Evolutionary conservation across 2,797 vertebrate species (phyloP), one percentile per base, ranked within the genome.

Genomic region (Myripristis murdjan): DNA sequence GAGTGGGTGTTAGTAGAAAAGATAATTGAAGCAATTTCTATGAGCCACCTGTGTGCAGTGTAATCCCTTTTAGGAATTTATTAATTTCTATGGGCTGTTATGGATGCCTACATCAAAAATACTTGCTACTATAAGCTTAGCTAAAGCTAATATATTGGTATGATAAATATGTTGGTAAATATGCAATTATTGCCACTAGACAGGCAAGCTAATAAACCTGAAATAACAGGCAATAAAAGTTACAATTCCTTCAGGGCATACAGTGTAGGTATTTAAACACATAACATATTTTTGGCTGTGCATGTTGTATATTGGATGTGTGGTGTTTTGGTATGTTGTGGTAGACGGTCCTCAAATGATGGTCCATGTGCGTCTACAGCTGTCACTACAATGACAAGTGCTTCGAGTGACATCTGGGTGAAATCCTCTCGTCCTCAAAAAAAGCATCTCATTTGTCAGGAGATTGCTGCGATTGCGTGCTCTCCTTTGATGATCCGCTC

Each of bases 371-470:
- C 84, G 77, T 57, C 83, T 82, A 72, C 91, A 92, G 91, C 91
- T 92, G 90, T 87, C 84, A 75, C 86, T 82, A 87, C 89, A 89
- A 87, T 90, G 89, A 86, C 89, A 70, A 89, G 82, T 70, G 79
- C 85, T 84, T 88, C 62, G 35, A 87, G 85, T 90, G 89, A 92
- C 91, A 92, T 92, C 91, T 91, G 90, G 87, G 86, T 72, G 49
- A 86, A 88, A 89, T 83, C 81, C 79, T 70, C 73, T 63, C 58
- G 8, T 61, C 72, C 81, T 77, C 67, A 65, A 78, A 82, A 82
- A 90, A 41, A n/a, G 76, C 86, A 80, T 88, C 89, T 85, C 6
- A 81, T 91, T 91, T 89, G 80, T 87, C 81, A 37, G 16, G 69
- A 84, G 89, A 91, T 82, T 53, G 83, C 88, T 44, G 74, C 67